Base-by-base conservation (phyloP, 1,140 invertebrate genomes). In the Cepaea nemoralis region DNA sequence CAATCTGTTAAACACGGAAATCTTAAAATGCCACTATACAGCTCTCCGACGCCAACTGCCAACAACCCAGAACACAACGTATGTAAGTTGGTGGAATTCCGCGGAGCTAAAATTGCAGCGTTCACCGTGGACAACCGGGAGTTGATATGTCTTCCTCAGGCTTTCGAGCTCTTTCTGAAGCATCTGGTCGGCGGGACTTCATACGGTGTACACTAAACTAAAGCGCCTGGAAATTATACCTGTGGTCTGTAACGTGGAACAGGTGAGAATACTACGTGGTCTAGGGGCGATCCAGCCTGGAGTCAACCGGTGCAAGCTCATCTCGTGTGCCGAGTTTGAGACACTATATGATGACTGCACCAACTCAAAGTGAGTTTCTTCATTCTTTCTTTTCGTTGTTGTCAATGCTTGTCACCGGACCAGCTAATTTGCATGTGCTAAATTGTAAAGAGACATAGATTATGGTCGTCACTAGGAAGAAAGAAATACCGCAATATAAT, bases 281-380 rank as follows among this genome's bases (percentile, higher is more conserved):
- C 94, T 99, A 33, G 98, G 98, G 81, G 98, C 98, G 91, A 99
- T 99, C 86, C 98, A 99, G 92, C 98, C 98, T 6, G 98, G 98
- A 77, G 98, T 99, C 90, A 99, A 99, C 94, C 94, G 98, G 90
- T 99, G 98, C 94, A 99, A 99, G 93, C 94, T 99, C 87, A 95
- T 99, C 84, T 97, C 96, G 88, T 98, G 97, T 93, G 97, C 98
- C 93, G 98, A 99, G 94, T 99, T 99, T 93, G 98, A 99, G 93
- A 94, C 97, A 79, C 95, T 99, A 70, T 99, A 98, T 93, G 96
- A 97, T 91, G 98, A 99, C 94, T 99, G 98, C 94, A 99, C 98
- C 84, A 99, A 98, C 88, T 97, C 98, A 94, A 99, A 98, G 98
- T 99, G 86, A 83, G 88, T 85, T 12, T 45, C 42, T 10, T 45